A percentile compares a stretch with the other conserved stretches of the same genome.
Evolutionary conservation across 1,140 invertebrate species (phyloP).

Genomic region (Drosophila albomicans): DNA sequence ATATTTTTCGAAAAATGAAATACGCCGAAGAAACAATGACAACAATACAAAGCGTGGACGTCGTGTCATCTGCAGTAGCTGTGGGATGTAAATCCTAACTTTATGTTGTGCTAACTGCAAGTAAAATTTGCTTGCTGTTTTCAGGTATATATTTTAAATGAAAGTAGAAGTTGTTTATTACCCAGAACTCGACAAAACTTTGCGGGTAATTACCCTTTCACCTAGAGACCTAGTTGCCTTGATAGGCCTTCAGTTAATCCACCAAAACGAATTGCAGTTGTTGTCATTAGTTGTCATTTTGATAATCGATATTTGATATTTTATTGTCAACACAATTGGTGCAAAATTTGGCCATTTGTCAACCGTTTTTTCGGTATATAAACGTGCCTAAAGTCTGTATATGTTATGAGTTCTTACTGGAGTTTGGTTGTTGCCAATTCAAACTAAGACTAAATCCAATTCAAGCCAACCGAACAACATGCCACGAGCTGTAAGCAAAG

Average conservation of each 20-base stretch:
- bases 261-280: slow-evolving; percentile 33
- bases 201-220: not conserved
- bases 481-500: slow-evolving; percentile 52
- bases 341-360: slow-evolving; percentile 51
- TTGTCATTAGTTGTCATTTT: slow-evolving; percentile 36
- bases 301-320: slow-evolving; percentile 31
- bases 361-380: slow-evolving; percentile 58
- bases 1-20: slow-evolving; percentile 61
- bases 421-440: slow-evolving; percentile 71
- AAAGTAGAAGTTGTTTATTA: not conserved
- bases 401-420: slow-evolving; percentile 77
- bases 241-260: slow-evolving; percentile 47
- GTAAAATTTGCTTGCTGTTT: slow-evolving; percentile 15
- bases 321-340: slow-evolving; percentile 33
- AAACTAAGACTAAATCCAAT: slow-evolving; percentile 80
- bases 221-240: not conserved
- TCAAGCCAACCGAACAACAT: slow-evolving; percentile 43
- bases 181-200: not conserved
- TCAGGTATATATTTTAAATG: not conserved
- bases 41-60: slow-evolving; percentile 34
- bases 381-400: slow-evolving; percentile 45
- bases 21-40: slow-evolving; percentile 42
- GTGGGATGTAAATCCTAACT: slow-evolving; percentile 59
- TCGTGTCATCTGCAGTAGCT: slow-evolving; percentile 3
- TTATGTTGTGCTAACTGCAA: slow-evolving; percentile 38